Conservation (phyloP, 2,113 vertebrate genomes). For the Perca flavescens region DNA sequence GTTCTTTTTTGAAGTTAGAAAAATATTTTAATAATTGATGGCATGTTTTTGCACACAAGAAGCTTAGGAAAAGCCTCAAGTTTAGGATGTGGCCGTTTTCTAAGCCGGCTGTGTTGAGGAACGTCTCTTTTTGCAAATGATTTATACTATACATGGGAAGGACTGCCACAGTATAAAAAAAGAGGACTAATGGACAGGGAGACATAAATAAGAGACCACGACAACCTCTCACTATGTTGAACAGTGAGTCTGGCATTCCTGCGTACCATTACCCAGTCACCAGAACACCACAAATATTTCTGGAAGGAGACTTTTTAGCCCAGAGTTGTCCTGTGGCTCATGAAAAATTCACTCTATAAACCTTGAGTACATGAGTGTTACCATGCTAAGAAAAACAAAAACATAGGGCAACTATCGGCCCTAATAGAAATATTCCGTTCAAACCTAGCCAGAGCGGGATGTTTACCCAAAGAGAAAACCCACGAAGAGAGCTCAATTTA, state of each 20-base stretch:
- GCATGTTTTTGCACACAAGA: conserved; percentile 8
- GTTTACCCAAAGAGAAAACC: conserved; percentile 49
- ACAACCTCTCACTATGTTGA: conserved; percentile 32
- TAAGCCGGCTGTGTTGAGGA: background rate
- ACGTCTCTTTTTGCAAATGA: background rate
- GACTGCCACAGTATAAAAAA: background rate
- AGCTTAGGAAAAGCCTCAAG: background rate
- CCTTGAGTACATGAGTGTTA: conserved; percentile 53
- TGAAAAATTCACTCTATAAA: conserved; percentile 66
- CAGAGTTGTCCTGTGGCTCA: conserved; percentile 47
- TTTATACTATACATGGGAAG: background rate
- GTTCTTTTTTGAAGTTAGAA: conserved; percentile 11
- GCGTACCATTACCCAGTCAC: conserved; percentile 45
- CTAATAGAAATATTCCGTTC: conserved; percentile 59
- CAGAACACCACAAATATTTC: conserved; percentile 72
- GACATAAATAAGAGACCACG: conserved; percentile 30
- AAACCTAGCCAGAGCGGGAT: conserved; percentile 1
- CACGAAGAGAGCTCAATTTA: conserved; percentile 39
- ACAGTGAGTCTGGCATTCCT: conserved; percentile 44
- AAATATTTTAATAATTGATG: conserved; percentile 1
- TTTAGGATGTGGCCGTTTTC: background rate
- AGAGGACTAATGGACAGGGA: conserved; percentile 10
- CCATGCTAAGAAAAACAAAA: conserved; percentile 67
- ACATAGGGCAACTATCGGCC: conserved; percentile 38
- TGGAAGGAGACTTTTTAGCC: conserved; percentile 57